Conservation (phyloP, 2,113 vertebrate species). For the Phyllostomus hastatus region DNA sequence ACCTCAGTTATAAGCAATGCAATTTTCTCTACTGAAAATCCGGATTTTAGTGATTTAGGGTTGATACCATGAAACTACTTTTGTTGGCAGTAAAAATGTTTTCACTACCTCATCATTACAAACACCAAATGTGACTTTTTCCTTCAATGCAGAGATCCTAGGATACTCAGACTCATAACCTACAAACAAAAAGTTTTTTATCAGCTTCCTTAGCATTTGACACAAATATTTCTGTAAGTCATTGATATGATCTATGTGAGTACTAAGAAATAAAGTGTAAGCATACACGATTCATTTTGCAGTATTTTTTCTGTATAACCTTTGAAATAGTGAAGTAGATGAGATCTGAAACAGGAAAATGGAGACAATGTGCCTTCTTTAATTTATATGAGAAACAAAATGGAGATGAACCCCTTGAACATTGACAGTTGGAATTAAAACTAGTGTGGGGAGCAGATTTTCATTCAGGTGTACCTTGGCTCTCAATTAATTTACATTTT, state of each 20-base stretch:
- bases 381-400: constrained; percentile 42
- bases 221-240: constrained; percentile 68
- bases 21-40: constrained; percentile 64
- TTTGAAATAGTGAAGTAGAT: constrained; percentile 45
- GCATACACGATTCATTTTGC: constrained; percentile 63
- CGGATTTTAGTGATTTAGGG: constrained; percentile 64
- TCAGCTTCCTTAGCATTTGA: constrained; percentile 68
- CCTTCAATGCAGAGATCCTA: constrained; percentile 50
- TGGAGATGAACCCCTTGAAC: not conserved
- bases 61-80: constrained; percentile 59
- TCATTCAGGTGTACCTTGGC: not conserved
- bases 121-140: constrained; percentile 66
- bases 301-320: constrained; percentile 65
- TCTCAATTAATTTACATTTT: constrained; percentile 58
- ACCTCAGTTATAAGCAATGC: constrained; percentile 29
- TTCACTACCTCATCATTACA: constrained; percentile 60
- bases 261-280: constrained; percentile 65
- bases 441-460: not conserved
- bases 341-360: constrained; percentile 45
- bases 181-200: constrained; percentile 61
- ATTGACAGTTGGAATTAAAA: constrained; percentile 46
- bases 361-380: constrained; percentile 51
- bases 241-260: constrained; percentile 62
- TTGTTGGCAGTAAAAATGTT: constrained; percentile 72
- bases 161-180: constrained; percentile 55